Evolutionary conservation across 2,888 invertebrate genomes (phyloP).

Genomic region (Athetis lepigone): DNA sequence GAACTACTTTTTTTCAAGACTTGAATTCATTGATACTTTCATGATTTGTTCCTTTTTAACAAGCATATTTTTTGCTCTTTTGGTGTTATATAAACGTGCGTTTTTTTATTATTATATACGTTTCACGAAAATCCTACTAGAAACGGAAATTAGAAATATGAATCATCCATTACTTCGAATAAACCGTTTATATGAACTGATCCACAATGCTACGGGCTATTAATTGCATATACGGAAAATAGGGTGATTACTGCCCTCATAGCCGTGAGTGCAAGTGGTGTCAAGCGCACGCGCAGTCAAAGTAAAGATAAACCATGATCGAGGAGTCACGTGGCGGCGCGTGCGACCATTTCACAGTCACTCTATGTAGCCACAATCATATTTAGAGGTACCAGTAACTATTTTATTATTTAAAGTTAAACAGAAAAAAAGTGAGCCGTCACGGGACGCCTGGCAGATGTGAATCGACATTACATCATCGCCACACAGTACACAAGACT

Average conservation of each 20-base stretch:
- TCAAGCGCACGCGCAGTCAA: conserved; percentile 74
- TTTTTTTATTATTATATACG: too few species aligned
- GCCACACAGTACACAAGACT: too few species aligned
- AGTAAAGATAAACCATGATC: conserved; percentile 78
- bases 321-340: conserved; percentile 80
- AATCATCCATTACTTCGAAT: neutral
- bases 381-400: conserved; percentile 33
- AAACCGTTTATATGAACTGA: conserved; percentile 20
- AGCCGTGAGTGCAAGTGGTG: conserved; percentile 59
- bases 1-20: neutral
- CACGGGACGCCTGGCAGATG: too few species aligned
- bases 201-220: conserved; percentile 57
- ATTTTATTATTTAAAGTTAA: too few species aligned
- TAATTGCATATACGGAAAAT: conserved; percentile 71
- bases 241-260: conserved; percentile 74
- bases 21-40: neutral
- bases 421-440: too few species aligned
- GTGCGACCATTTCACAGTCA: conserved; percentile 75
- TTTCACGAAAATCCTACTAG: neutral
- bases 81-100: too few species aligned
- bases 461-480: too few species aligned
- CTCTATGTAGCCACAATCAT: conserved; percentile 15
- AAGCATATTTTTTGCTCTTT: too few species aligned
- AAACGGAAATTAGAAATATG: conserved; percentile 9
- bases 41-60: too few species aligned